Evolutionary conservation across 2,797 vertebrate species (phyloP).

Genomic region (Tarsius wallacei): DNA sequence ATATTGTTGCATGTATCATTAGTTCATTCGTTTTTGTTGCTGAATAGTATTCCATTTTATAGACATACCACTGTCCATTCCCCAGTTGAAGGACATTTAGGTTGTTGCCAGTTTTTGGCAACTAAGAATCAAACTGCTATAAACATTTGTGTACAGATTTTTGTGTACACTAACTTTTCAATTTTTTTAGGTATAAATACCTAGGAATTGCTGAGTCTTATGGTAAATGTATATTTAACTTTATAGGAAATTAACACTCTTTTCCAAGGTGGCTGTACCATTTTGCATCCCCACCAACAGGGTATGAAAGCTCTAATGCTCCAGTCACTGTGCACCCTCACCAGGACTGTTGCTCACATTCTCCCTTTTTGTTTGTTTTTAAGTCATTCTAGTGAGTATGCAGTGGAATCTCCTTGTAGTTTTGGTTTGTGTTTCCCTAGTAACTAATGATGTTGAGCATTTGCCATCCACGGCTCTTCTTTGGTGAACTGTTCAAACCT

Average conservation of each 20-base stretch:
- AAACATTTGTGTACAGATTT: not conserved
- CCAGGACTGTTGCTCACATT: no score
- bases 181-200: not conserved
- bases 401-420: not conserved
- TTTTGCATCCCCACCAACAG: not conserved
- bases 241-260: not conserved
- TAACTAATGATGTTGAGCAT: not conserved
- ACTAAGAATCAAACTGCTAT: not conserved
- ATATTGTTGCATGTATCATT: rapidly evolving
- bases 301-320: not conserved
- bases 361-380: not conserved
- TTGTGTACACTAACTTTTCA: not conserved
- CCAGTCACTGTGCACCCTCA: not conserved
- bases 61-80: not conserved
- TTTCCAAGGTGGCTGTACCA: not conserved
- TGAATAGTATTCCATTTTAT: not conserved
- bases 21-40: not conserved
- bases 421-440: conserved; percentile 19
- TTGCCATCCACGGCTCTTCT: not conserved
- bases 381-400: not conserved
- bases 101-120: not conserved
- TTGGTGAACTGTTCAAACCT: not conserved
- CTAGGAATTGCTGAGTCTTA: not conserved
- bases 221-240: not conserved
- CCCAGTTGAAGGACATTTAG: not conserved